Evolutionary conservation across 2,113 vertebrate species (phyloP), one percentile per base, ranked within the genome.

Genomic region (Chaenogobius annularis): DNA sequence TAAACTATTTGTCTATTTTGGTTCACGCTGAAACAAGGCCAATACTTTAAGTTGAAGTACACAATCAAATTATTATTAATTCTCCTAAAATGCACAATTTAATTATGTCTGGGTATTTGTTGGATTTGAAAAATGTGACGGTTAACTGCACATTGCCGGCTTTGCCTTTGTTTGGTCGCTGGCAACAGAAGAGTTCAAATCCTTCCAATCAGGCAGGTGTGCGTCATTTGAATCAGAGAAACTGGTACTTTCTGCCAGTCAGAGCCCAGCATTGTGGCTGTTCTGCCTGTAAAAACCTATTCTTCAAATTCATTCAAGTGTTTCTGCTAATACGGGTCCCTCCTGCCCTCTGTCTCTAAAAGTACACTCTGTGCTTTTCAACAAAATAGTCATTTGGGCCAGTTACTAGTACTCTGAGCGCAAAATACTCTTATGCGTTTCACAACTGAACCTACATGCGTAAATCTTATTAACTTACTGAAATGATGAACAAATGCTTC

Each of bases 261-360:
- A 55, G 67, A 54, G 66, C 63, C 23, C 67, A 19, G 79, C 48
- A 75, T 70, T 85, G 79, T 73, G 69, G 69, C 84, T 76, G 75
- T 69, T 80, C 84, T 75, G 75, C 85, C 74, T 86, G 75, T 78
- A 80, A 85, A 78, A 87, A 83, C 70, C 83, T 75, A 72, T 90
- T 90, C 85, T 88, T 88, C 79, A 65, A 73, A 83, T 82, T 80
- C 88, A 88, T 77, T 87, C 75, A 88, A 88, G 86, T 88, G 83
- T 88, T 58, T 69, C 83, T 22, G 76, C 81, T 79, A 74, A 81
- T 82, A 70, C 69, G 58, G 73, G 71, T 80, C 80, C 63, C 72
- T 79, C 77, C 69, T 68, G 68, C 67, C 23, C 72, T 58, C 69
- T 66, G 40, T 52, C 47, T 47, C 54, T 23, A 23, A 46, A 11